Conservation (phyloP, 2,797 vertebrate genomes). For the Hippocampus kuda region DNA sequence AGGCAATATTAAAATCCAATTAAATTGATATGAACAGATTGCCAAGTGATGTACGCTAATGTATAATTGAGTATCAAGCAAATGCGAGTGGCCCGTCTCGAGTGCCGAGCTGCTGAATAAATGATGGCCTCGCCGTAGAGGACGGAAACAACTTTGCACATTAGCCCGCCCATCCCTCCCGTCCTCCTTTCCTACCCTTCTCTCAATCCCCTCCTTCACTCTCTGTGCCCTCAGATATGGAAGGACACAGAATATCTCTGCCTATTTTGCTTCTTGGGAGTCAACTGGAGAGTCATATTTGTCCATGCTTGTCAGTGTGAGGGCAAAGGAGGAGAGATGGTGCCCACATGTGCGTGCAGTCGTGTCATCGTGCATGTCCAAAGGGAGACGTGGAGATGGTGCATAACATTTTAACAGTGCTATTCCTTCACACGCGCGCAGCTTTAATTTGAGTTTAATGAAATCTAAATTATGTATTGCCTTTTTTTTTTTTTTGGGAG, state of each 20-base stretch:
- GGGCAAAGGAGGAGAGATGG: constrained; percentile 14
- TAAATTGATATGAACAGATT: constrained; percentile 99
- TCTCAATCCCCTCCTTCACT: constrained; percentile 31
- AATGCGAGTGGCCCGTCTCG: constrained; percentile 99
- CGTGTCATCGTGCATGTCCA: constrained; percentile 16
- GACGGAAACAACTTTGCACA: constrained; percentile 99
- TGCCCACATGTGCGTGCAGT: neutral
- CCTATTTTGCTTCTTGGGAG: constrained; percentile 60
- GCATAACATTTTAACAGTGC: constrained; percentile 47
- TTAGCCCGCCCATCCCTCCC: constrained; percentile 74
- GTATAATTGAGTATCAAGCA: constrained; percentile 99
- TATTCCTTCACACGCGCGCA: constrained; percentile 57
- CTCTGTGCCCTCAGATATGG: constrained; percentile 37
- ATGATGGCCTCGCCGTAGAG: constrained; percentile 97
- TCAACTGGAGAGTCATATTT: constrained; percentile 71
- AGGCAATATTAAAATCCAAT: constrained; percentile 99
- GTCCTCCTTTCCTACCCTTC: constrained; percentile 5
- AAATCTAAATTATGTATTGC: constrained; percentile 68
- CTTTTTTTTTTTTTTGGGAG: constrained; percentile 33
- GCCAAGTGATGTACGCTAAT: constrained; percentile 99
- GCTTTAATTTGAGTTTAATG: constrained; percentile 69
- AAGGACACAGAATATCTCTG: constrained; percentile 38
- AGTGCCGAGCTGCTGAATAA: constrained; percentile 99
- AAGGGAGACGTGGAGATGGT: constrained; percentile 22
- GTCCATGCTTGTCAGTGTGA: constrained; percentile 38